Evolutionary conservation across 1,140 invertebrate species (phyloP).

Genomic region (Heterodera schachtii): DNA sequence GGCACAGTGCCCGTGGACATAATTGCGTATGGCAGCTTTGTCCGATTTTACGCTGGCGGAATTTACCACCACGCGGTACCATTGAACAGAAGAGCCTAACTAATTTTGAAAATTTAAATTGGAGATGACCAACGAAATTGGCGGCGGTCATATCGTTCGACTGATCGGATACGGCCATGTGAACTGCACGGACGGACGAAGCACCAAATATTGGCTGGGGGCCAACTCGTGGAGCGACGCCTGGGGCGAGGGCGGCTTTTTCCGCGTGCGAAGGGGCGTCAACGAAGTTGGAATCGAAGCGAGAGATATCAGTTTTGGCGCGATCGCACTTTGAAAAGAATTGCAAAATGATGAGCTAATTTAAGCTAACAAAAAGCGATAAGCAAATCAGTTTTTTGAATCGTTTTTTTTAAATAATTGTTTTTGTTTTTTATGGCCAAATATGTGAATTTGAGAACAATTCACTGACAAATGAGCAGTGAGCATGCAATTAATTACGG

Average conservation of each 20-base stretch:
- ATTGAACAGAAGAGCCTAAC: neutral
- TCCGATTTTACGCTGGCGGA: constrained; percentile 4
- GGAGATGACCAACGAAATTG: constrained; percentile 69
- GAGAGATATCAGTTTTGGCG: constrained; percentile 68
- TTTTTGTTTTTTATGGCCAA: no score
- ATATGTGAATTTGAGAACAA: no score
- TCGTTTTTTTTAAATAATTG: no score
- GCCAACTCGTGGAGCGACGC: constrained; percentile 90
- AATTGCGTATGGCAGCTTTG: constrained; percentile 12
- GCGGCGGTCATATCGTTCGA: constrained; percentile 83
- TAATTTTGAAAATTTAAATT: neutral
- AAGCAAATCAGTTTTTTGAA: no score
- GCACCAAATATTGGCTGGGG: constrained; percentile 74
- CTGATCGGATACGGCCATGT: constrained; percentile 85
- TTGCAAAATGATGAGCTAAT: neutral
- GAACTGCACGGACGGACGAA: constrained; percentile 65
- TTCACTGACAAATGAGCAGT: no score
- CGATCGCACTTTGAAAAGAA: neutral
- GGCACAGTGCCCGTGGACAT: constrained; percentile 16
- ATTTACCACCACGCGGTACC: neutral
- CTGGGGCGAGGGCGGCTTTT: constrained; percentile 80
- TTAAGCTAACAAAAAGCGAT: no score
- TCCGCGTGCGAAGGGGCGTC: constrained; percentile 81
- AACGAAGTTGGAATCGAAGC: constrained; percentile 85
- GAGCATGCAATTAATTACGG: no score